phyloP scores from a whole-genome alignment of 2,797 vertebrate genomes.

The Peromyscus aztecus region DNA sequence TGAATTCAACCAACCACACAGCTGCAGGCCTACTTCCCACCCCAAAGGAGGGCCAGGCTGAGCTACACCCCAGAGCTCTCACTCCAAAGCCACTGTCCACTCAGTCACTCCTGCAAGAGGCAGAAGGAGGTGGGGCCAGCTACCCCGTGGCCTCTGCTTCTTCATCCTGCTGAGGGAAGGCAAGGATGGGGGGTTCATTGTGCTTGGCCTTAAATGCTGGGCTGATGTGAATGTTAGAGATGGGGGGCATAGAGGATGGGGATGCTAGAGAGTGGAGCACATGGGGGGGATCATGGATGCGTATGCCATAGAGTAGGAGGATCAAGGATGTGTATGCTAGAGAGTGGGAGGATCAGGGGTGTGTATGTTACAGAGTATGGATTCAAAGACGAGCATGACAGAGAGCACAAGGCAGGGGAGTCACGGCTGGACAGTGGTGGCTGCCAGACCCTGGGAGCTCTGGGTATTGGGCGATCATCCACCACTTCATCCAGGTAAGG shows the following conservation, averaged over 20 bases:
- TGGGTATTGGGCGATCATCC: background rate
- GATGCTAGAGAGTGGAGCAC: too few relatives aligned
- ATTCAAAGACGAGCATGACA: fast-evolving
- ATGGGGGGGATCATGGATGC: too few relatives aligned
- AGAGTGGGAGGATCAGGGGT: fast-evolving
- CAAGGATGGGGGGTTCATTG: fast-evolving
- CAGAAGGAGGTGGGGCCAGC: background rate
- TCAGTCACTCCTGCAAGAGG: background rate
- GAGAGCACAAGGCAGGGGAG: fast-evolving
- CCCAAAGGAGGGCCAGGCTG: background rate
- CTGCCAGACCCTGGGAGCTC: background rate
- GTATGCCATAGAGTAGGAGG: background rate
- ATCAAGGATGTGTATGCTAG: too few relatives aligned
- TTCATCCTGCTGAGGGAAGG: background rate
- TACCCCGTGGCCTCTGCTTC: background rate
- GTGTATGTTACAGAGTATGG: background rate
- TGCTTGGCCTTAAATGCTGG: background rate
- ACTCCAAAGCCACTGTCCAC: background rate
- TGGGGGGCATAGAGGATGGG: fast-evolving
- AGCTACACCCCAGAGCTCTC: background rate
- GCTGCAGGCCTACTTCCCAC: background rate
- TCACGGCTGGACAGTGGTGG: background rate
- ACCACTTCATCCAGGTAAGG: conserved; percentile 49
- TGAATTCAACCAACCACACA: background rate
- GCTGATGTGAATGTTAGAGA: background rate